These are phyloP conservation scores for Thripadectes ignobilis DNA, from an alignment of 2,797 vertebrate genomes.

Conservation along the genomic window DNA sequence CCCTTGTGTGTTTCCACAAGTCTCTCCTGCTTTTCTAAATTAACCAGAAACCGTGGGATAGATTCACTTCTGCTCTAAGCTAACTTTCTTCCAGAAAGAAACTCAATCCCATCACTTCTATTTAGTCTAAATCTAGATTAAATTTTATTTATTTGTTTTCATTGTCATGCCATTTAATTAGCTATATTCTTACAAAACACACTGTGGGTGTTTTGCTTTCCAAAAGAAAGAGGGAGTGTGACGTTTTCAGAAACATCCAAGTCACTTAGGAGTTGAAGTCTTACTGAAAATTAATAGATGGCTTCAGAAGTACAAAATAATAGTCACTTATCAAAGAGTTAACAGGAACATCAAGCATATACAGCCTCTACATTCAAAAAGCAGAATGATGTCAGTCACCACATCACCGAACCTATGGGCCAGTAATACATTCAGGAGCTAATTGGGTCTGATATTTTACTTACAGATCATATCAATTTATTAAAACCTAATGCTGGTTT, in stretches of 20 bases:
- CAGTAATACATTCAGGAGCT: neutral
- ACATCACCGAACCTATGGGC: neutral
- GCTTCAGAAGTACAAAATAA: neutral
- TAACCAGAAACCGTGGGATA: neutral
- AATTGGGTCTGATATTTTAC: neutral
- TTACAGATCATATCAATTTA: neutral
- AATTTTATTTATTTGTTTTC: constrained; percentile 30
- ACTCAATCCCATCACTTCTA: neutral
- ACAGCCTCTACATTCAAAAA: neutral
- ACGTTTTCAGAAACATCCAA: neutral
- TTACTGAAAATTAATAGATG: neutral
- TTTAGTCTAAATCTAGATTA: neutral
- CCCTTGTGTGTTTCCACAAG: neutral
- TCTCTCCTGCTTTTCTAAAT: neutral
- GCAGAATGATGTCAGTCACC: neutral
- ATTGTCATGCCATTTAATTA: neutral
- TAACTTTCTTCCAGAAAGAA: neutral
- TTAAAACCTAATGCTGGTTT: neutral
- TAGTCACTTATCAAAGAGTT: neutral
- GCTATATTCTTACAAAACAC: neutral
- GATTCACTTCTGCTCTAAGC: neutral
- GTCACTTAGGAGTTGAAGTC: neutral
- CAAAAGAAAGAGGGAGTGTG: neutral
- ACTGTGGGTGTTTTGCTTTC: neutral
- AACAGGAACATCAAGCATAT: neutral